A percentile compares a stretch with the other conserved stretches of the same genome.
Conservation (phyloP, 2,888 invertebrate genomes). For the Apamea epomidion region DNA sequence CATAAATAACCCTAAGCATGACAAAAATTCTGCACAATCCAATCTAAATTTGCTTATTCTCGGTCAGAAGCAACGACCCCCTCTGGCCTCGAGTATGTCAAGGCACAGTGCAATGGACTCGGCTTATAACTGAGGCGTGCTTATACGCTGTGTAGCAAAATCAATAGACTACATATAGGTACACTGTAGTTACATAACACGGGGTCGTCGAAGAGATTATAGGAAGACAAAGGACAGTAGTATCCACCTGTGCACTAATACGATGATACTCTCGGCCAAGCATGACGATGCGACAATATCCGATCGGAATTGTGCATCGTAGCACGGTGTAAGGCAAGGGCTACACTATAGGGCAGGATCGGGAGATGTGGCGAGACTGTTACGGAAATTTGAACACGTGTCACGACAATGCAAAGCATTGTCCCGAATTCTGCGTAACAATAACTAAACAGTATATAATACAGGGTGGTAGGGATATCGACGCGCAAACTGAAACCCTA, state of each 20-base stretch:
- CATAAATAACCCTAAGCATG: not conserved
- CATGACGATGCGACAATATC: slow-evolving; percentile 35
- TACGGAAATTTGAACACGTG: not conserved
- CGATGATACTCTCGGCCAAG: slow-evolving; percentile 25
- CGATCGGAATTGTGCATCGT: slow-evolving; percentile 36
- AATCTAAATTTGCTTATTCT: slow-evolving; percentile 9
- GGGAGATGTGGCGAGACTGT: not conserved
- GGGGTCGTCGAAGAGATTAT: slow-evolving; percentile 16
- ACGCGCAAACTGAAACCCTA: not conserved
- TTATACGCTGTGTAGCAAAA: not conserved
- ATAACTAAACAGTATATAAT: not conserved
- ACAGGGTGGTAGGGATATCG: not conserved
- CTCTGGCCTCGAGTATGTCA: slow-evolving; percentile 34
- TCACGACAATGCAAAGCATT: not conserved
- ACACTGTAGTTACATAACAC: not conserved
- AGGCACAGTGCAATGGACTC: slow-evolving; percentile 50
- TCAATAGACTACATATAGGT: slow-evolving; percentile 23
- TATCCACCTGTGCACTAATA: slow-evolving; percentile 41
- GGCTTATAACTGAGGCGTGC: slow-evolving; percentile 19
- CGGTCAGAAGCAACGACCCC: slow-evolving; percentile 28
- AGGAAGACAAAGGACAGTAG: slow-evolving; percentile 28
- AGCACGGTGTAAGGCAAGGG: not conserved
- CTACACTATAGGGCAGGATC: not conserved
- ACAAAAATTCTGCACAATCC: not conserved
- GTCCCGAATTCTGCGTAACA: not conserved